Percentiles rank a stretch among this genome's conserved stretches.
Evolutionary conservation across 2,888 invertebrate species (phyloP).

Genomic region (Orthonychiurus folsomi): DNA sequence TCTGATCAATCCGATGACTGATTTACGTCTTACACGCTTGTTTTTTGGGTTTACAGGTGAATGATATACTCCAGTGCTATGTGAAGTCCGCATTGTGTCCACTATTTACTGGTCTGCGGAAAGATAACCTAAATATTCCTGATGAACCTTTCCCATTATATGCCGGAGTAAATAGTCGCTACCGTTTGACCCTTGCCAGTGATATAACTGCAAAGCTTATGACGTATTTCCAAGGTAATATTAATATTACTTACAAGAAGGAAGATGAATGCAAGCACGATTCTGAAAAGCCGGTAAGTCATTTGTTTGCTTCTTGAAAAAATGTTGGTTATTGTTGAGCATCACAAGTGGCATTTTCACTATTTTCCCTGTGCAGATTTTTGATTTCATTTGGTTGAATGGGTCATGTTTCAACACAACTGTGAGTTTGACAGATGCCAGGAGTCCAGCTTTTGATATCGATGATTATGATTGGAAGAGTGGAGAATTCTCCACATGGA

Average conservation of each 20-base stretch:
- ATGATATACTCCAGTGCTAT: slow-evolving; percentile 71
- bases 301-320: not conserved
- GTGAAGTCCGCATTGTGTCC: slow-evolving; percentile 61
- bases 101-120: slow-evolving; percentile 48
- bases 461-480: slow-evolving; percentile 67
- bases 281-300: slow-evolving; percentile 42
- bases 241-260: slow-evolving; percentile 40
- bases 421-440: slow-evolving; percentile 62
- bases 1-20: no score
- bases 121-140: not conserved
- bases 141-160: slow-evolving; percentile 50
- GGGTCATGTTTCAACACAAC: slow-evolving; percentile 64
- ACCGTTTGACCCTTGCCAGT: slow-evolving; percentile 46
- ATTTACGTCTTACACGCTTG: no score
- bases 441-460: slow-evolving; percentile 74
- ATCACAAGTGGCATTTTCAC: no score
- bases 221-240: slow-evolving; percentile 50
- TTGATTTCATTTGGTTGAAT: slow-evolving; percentile 41
- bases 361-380: slow-evolving; percentile 5
- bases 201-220: slow-evolving; percentile 53
- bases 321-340: no score
- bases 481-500: slow-evolving; percentile 73
- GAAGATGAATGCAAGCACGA: slow-evolving; percentile 48
- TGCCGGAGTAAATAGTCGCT: slow-evolving; percentile 52
- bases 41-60: no score